Base-by-base conservation (phyloP, 1,140 invertebrate genomes). In the Caenorhabditis inopinata region DNA sequence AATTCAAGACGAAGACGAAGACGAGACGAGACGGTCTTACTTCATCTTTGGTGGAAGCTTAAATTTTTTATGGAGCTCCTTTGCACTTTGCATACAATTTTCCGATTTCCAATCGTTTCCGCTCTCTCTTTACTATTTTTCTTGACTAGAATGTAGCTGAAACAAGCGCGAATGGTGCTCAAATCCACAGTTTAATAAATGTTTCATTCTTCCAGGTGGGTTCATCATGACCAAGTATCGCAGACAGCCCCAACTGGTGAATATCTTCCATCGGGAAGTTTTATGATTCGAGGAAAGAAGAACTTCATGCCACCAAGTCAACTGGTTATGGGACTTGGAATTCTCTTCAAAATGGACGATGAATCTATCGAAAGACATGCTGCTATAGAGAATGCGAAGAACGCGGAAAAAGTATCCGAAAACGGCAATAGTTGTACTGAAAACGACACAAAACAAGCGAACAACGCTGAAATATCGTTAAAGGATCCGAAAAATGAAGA, bases 171-270 rank as follows among this genome's bases (percentile, higher is more conserved):
- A n/a, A n/a, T n/a, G n/a, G n/a, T n/a, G n/a, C n/a, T n/a, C n/a
- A n/a, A n/a, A n/a, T n/a, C n/a, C n/a, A n/a, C n/a, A n/a, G n/a
- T n/a, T n/a, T n/a, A 23, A 27, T 11, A 53, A 23, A 2, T 29
- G 14, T 21, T 6, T 11, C 9, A 47, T 80, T 80, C 80, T 79
- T 32, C n/a, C 16, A 74, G n/a, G 1, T 48, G 78, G 51, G 38
- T 78, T 0, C 48, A 35, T 9, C 46, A 18, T 25, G 18, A 27
- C 51, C 49, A 90, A 84, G 91, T 99, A n/a, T 96, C 95, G 16
- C 98, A 99, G 90, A 97, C 95, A 0, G 97, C 97, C 0, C 96
- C 96, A 0, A 94, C 94, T 58, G 97, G 97, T 83, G 96, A 99
- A 90, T 99, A 97, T 89, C 91, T 99, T 58, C 93, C 94, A 7